Conservation (phyloP, 2,797 vertebrate species). For the Argyrosomus regius region DNA sequence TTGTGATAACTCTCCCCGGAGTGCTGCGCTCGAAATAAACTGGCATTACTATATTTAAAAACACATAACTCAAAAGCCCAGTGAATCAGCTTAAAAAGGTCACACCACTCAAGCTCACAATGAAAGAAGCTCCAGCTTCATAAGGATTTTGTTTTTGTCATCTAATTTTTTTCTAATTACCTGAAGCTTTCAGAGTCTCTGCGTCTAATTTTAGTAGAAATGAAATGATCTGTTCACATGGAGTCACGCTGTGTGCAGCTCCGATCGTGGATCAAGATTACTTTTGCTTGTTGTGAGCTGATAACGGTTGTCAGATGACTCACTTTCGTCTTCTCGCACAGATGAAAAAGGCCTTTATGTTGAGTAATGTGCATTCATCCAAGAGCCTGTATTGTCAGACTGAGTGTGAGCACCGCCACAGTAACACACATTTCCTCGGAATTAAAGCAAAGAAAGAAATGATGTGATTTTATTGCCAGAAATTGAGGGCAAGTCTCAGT, state of each 20-base stretch:
- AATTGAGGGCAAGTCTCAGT: constrained; percentile 32
- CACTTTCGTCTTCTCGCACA: constrained; percentile 18
- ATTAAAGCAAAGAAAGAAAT: constrained; percentile 45
- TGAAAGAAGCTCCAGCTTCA: constrained; percentile 49
- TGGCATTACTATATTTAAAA: constrained; percentile 80
- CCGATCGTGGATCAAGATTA: constrained; percentile 43
- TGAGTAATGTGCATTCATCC: constrained; percentile 22
- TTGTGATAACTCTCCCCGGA: constrained; percentile 79
- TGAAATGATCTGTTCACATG: constrained; percentile 49
- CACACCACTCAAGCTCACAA: constrained; percentile 52
- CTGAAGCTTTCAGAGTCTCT: constrained; percentile 45
- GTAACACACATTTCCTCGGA: constrained; percentile 45
- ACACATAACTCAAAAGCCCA: constrained; percentile 65
- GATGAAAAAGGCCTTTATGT: constrained; percentile 27
- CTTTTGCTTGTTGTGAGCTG: constrained; percentile 39
- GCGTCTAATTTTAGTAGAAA: constrained; percentile 72
- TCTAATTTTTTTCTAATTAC: constrained; percentile 61
- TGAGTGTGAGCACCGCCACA: constrained; percentile 19
- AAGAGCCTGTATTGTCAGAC: constrained; percentile 24
- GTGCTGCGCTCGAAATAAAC: constrained; percentile 75
- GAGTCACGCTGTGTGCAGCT: constrained; percentile 18
- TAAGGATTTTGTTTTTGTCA: constrained; percentile 31
- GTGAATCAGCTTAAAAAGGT: constrained; percentile 67
- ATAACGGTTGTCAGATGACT: constrained; percentile 50
- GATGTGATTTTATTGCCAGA: constrained; percentile 28